Conservation (phyloP, 2,113 vertebrate genomes). For the Herpetotheres cachinnans region DNA sequence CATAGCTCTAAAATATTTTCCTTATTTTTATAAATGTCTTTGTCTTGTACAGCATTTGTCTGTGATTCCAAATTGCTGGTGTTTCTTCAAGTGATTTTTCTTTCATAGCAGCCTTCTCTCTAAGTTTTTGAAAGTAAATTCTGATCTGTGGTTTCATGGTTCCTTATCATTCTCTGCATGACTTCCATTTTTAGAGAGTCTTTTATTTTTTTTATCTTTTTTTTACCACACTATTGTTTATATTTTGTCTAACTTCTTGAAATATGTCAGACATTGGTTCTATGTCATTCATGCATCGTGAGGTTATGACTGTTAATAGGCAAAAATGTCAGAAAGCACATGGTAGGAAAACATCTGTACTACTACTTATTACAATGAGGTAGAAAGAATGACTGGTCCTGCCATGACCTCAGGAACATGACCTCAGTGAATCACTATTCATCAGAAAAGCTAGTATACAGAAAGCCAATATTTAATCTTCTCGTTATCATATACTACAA, state of each 20-base stretch:
- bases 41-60: background rate
- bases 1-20: background rate
- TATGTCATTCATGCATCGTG: background rate
- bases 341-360: background rate
- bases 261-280: background rate
- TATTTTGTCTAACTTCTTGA: background rate
- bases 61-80: background rate
- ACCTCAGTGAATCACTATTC: background rate
- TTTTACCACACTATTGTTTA: background rate
- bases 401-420: background rate
- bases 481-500: background rate
- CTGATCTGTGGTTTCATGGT: background rate
- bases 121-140: background rate
- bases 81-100: background rate
- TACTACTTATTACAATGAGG: background rate
- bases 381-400: background rate
- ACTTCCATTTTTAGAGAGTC: background rate
- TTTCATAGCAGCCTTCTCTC: background rate
- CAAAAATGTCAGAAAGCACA: background rate
- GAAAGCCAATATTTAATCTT: background rate
- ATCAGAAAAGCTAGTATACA: background rate
- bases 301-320: background rate
- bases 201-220: background rate
- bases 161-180: fast-evolving
- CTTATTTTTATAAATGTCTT: background rate